Evolutionary conservation across 2,113 vertebrate genomes (phyloP), one percentile per base, ranked within the genome.

Genomic region (Pluvianellus socialis): DNA sequence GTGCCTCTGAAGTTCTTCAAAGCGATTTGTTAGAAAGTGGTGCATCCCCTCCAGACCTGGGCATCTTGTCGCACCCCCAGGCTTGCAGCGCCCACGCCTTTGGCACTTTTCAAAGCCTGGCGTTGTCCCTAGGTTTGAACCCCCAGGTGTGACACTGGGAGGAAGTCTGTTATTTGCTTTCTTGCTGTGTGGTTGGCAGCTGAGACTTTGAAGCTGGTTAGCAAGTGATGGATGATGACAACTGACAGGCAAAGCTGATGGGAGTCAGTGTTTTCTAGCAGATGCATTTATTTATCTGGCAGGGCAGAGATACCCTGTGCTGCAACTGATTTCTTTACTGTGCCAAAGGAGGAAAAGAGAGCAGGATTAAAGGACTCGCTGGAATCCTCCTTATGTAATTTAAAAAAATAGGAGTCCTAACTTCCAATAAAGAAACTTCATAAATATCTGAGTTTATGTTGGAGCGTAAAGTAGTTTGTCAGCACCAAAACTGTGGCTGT

Each of bases 381-480:
- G 94, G 87, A 96, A 93, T 96, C 85, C 79, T 88, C 59, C 87
- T 96, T 94, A 85, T 93, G 85, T 96, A 96, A 97, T 96, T 96
- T 59, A 94, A 97, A 94, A 81, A 96, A 96, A 75, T 21, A 96
- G 85, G 90, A 93, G 85, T 93, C 85, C 53, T 94, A 87, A 91
- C 77, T 94, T 96, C 84, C 93, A 94, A 73, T 96, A 93, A 91
- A 96, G 96, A 91, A 96, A 70, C 80, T 95, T 95, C 91, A 92
- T 95, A 96, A 96, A 91, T 84, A 94, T 71, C 65, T 85, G 80
- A 79, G 95, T 96, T 95, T 94, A 59, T 92, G 70, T 94, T 97
- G 95, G 97, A 95, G 80, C 2, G 0, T 75, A 84, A 94, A 97
- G 75, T 88, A 70, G 62, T 91, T 85, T 7, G 89, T 97, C 97